phyloP scores from a whole-genome alignment of 2,113 vertebrate genomes.

The Silurus meridionalis region DNA sequence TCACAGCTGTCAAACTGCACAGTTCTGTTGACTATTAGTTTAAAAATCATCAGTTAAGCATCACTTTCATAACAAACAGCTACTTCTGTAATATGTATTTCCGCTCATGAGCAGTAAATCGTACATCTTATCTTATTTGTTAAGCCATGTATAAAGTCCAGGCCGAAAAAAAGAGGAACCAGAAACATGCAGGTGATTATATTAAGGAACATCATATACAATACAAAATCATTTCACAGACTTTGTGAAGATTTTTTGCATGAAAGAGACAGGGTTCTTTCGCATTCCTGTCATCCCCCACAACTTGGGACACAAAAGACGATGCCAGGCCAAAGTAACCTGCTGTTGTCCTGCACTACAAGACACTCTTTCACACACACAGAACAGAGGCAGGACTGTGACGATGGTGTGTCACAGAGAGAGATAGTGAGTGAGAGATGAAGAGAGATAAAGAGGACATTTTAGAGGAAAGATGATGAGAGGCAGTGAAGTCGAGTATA shows the following conservation, averaged over 20 bases:
- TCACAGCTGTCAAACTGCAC: neutral
- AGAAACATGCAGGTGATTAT: neutral
- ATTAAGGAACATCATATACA: neutral
- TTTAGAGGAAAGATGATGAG: neutral
- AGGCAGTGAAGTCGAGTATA: neutral
- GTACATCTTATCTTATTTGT: neutral
- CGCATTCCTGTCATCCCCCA: conserved; percentile 40
- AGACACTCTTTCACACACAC: conserved; percentile 36
- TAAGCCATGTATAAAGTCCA: neutral
- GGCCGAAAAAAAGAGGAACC: neutral
- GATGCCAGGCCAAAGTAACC: conserved; percentile 14
- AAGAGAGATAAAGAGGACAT: neutral
- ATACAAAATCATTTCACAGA: neutral
- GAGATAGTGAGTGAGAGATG: neutral
- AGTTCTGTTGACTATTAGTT: neutral
- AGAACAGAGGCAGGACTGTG: conserved; percentile 51
- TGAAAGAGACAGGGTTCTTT: conserved; percentile 20
- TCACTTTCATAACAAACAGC: neutral
- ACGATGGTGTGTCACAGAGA: conserved; percentile 6
- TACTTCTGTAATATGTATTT: neutral
- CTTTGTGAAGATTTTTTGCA: neutral
- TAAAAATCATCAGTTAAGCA: neutral
- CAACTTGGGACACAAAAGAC: conserved; percentile 29
- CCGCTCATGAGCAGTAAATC: neutral
- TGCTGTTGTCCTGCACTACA: conserved; percentile 39